These are phyloP conservation scores for Sminthopsis crassicaudata DNA, from an alignment of 2,113 vertebrate species.

Conservation along the genomic window DNA sequence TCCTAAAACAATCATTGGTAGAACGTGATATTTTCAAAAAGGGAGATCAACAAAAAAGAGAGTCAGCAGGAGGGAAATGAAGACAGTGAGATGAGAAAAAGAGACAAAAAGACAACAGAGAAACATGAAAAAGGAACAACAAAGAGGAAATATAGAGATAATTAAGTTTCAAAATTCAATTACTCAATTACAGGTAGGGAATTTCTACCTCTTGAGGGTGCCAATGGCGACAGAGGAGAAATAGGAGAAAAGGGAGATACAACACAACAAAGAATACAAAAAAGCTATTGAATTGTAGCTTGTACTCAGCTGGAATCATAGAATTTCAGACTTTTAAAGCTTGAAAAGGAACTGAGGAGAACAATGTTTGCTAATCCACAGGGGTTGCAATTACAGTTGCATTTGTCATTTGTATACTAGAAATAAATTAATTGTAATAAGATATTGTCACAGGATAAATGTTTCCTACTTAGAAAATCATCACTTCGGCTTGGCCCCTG, in stretches of 20 bases:
- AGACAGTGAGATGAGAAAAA: neutral
- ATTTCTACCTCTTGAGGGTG: neutral
- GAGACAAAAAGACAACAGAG: neutral
- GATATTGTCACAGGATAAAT: conserved; percentile 63
- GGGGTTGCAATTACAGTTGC: conserved; percentile 57
- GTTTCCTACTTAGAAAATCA: conserved; percentile 60
- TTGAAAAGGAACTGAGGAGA: conserved; percentile 54
- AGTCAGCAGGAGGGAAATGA: neutral
- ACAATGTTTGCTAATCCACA: conserved; percentile 49
- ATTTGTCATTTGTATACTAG: conserved; percentile 53
- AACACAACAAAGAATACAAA: neutral
- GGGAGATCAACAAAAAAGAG: neutral
- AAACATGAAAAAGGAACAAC: neutral
- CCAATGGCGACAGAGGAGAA: neutral
- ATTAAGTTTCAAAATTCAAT: neutral
- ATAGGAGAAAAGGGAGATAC: neutral
- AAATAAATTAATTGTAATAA: conserved; percentile 67
- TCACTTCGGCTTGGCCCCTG: neutral
- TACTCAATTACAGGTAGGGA: neutral
- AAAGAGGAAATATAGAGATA: neutral
- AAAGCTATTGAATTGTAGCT: conserved; percentile 52
- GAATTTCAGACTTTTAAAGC: neutral
- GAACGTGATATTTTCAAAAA: neutral
- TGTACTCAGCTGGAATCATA: conserved; percentile 19
- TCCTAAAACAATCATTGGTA: neutral